phyloP scores from a whole-genome alignment of 2,113 vertebrate genomes.

The Muntiacus reevesi region DNA sequence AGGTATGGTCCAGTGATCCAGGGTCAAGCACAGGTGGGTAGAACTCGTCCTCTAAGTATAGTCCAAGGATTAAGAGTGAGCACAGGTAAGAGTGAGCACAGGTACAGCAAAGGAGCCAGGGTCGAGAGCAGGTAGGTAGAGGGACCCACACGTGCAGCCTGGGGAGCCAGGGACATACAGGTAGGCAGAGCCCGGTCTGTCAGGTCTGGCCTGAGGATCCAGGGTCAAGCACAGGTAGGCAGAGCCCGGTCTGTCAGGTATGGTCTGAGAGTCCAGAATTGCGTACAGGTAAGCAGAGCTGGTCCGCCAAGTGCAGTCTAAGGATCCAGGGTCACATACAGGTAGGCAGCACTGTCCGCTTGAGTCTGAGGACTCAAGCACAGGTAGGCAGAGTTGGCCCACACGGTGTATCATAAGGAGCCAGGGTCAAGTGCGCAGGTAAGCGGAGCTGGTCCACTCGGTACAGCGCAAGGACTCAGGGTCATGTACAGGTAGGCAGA shows the following conservation, averaged over 20 bases:
- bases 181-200: neutral
- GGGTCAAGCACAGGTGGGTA: neutral
- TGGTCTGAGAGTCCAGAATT: neutral
- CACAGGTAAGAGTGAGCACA: neutral
- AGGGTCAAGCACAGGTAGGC: neutral
- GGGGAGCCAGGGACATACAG: neutral
- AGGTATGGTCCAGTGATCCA: neutral
- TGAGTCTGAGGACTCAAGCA: neutral
- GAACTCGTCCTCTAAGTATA: accelerated
- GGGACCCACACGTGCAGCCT: neutral
- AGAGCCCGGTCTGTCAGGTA: neutral
- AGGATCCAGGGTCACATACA: neutral
- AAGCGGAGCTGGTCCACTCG: neutral
- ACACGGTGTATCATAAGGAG: neutral
- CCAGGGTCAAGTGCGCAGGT: neutral
- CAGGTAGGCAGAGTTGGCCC: neutral
- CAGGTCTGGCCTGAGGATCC: neutral
- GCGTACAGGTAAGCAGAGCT: neutral
- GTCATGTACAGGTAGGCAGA: too few relatives aligned
- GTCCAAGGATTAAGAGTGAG: neutral
- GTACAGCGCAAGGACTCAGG: too few relatives aligned
- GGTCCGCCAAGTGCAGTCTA: neutral
- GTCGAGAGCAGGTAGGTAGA: neutral
- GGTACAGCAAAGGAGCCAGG: accelerated
- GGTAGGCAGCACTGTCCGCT: neutral